Evolutionary conservation across 2,888 invertebrate species (phyloP), one percentile per base, ranked within the genome.

Genomic region (Phaonia tiefii): DNA sequence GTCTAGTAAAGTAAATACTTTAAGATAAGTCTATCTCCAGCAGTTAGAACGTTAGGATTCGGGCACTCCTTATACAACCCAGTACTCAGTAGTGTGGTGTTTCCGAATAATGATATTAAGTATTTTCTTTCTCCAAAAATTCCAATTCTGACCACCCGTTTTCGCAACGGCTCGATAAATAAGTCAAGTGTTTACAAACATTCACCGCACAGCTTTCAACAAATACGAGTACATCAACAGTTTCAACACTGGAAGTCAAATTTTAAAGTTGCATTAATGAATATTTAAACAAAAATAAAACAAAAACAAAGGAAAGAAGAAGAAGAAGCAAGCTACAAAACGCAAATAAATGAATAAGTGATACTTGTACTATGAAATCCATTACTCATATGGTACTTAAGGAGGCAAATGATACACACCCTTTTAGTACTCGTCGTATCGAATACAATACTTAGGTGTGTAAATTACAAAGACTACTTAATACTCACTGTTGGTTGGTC

Each of bases 201-300:
- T 17, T 44, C 63, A 15, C n/a, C 37, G 22, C 25, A 37, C 8
- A 54, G 25, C 25, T 22, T 54, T 25, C 25, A 54, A 3, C 54
- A 54, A 75, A 74, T 25, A 56, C n/a, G 63, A n/a, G n/a, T 54
- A 46, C 54, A 72, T 67, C 51, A 75, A 56, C 46, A 42, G 44
- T 72, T 79, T 79, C 58, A 75, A 72, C 67, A 72, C 75, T 25
- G 65, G 70, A 66, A 79, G 65, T 73, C 37, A 13, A 17, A n/a
- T n/a, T n/a, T n/a, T 1, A n/a, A 8, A 1, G 11, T 22, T 20
- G 49, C 20, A 17, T 17, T 39, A 44, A 22, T 49, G 42, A 51
- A 49, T 26, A 22, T 39, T 51, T n/a, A 58, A 51, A 66, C 39
- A 25, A 54, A 54, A 13, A n/a, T n/a, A n/a, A n/a, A n/a, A n/a